These are phyloP conservation scores for Ylistrum balloti DNA, from an alignment of 1,140 invertebrate species.

Conservation along the genomic window DNA sequence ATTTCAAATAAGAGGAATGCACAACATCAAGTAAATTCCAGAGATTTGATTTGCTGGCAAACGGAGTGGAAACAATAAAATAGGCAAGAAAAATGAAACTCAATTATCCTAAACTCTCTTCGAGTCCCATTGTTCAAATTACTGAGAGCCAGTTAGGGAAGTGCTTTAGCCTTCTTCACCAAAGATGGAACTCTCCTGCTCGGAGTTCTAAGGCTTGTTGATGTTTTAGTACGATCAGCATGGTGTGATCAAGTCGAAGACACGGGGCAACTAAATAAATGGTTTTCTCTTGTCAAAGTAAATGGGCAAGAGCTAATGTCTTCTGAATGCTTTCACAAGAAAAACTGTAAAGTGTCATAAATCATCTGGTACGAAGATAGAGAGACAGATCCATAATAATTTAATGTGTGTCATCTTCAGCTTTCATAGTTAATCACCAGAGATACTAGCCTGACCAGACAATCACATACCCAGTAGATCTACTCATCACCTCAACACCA, in stretches of 20 bases:
- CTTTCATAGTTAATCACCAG: conserved; percentile 12
- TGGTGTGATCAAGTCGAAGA: neutral
- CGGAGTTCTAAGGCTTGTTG: conserved; percentile 3
- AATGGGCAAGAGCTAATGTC: conserved; percentile 25
- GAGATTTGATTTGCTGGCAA: conserved; percentile 22
- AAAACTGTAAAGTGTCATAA: conserved; percentile 40
- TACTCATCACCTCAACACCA: neutral
- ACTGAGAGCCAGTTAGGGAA: neutral
- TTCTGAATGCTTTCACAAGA: conserved; percentile 38
- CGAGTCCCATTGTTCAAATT: conserved; percentile 31
- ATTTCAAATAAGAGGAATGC: neutral
- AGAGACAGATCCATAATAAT: neutral
- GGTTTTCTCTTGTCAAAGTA: conserved; percentile 32
- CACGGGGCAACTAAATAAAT: conserved; percentile 3
- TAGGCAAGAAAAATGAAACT: neutral
- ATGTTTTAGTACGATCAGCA: neutral
- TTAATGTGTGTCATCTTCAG: conserved; percentile 32
- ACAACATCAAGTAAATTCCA: neutral
- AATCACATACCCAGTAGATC: neutral
- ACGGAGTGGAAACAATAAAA: neutral
- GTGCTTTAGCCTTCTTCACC: neutral
- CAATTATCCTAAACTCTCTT: neutral
- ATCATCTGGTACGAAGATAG: neutral
- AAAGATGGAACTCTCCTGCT: neutral
- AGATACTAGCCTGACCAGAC: neutral